Evolutionary conservation across 2,888 invertebrate genomes (phyloP), one percentile per base, ranked within the genome.

Genomic region (Hyposoter dolosus): DNA sequence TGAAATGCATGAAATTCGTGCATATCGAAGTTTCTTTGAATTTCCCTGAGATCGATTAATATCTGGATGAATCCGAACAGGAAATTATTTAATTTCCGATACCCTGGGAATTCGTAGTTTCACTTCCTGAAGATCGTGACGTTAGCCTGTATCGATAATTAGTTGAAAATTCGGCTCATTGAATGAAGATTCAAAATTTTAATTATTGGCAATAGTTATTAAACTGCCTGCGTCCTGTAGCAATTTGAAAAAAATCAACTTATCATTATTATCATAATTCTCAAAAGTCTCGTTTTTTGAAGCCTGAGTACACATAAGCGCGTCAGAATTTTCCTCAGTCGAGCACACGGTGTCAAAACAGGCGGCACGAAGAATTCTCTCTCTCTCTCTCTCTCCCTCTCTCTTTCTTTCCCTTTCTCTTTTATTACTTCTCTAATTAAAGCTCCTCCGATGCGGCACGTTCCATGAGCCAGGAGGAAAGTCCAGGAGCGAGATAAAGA

Each of bases 391-490:
- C 83, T 45, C 85, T 85, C 86, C 69, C 85, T 85, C 86, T 69
- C 83, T 85, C 47, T n/a, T n/a, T 88, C 83, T 45, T 84, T 85
- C 86, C 69, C 85, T 85, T 85, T 69, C 83, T 85, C 47, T 86
- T 83, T 88, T 83, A 65, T 85, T 84, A 86, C 71, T 86, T 86
- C 82, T 84, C 87, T 86, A 88, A 88, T 88, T 88, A 87, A 88
- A 88, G 87, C 84, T 82, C 81, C 75, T 75, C 71, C 80, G 68
- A 35, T 75, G 74, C 65, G 83, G 74, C 76, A 72, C 60, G 87
- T 82, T 84, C 65, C 56, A 45, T 74, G 35, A 71, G 45, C 80
- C 76, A 65, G 68, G 45, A 68, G 45, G 60, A 85, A 60, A 80
- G 72, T 19, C 47, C 35, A 19, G 40, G 56, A 45, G 68, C 9